A percentile compares a stretch with the other conserved stretches of the same genome.
Conservation (phyloP, 1,140 invertebrate genomes). For the Chrysomallon squamiferum region DNA sequence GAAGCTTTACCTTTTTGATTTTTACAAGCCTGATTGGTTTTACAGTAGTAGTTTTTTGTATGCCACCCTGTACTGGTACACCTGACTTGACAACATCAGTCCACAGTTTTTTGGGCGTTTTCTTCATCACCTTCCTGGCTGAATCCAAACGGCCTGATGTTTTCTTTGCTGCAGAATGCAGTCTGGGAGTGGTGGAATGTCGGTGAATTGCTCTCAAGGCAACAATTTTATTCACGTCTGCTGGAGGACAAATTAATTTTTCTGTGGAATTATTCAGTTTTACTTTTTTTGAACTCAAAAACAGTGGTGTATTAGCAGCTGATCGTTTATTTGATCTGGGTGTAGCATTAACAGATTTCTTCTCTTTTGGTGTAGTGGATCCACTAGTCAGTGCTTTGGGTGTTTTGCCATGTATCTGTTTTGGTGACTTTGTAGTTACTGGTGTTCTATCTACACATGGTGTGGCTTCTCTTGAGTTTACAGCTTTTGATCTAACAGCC, state of each 20-base stretch:
- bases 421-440: conserved; percentile 3
- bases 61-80: conserved; percentile 11
- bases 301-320: neutral
- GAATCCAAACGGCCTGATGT: neutral
- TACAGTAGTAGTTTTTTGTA: conserved; percentile 9
- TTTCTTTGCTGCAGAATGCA: conserved; percentile 8
- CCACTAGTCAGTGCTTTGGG: conserved; percentile 2
- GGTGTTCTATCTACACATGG: conserved; percentile 15
- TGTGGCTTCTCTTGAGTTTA: neutral
- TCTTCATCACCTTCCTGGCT: conserved; percentile 6
- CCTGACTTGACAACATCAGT: conserved; percentile 50
- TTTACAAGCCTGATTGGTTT: neutral
- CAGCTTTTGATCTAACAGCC: too few relatives aligned
- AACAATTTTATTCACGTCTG: conserved; percentile 46
- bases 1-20: too few relatives aligned
- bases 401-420: conserved; percentile 11
- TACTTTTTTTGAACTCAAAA: conserved; percentile 1
- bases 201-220: conserved; percentile 51
- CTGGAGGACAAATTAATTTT: conserved; percentile 30
- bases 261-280: conserved; percentile 24
- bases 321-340: conserved; percentile 2
- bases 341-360: neutral
- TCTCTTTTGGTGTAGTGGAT: conserved; percentile 2
- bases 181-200: conserved; percentile 44
- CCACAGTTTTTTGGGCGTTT: conserved; percentile 38